Base-by-base conservation (phyloP, 2,113 vertebrate genomes). In the Zosterops japonicus region DNA sequence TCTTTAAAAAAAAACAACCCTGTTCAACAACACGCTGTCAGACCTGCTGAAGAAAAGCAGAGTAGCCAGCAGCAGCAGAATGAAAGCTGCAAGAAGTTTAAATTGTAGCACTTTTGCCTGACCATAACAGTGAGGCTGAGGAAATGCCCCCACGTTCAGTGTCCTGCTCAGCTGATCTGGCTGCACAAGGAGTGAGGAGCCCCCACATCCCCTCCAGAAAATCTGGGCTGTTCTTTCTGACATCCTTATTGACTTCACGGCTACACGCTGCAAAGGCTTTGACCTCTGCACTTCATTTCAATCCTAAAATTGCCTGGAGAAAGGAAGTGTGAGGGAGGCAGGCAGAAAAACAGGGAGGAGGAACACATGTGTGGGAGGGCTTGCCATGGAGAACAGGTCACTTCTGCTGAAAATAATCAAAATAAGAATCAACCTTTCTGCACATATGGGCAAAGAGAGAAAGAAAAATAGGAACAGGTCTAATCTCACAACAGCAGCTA, bases 251-350 rank as follows among this genome's bases (percentile, higher is more conserved):
- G 72, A 78, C 67, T 71, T 82, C 79, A 55, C 0, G 0, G 85
- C 70, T 70, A 49, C 61, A 16, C 0, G n/a, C 74, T 9, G 71
- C 68, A 84, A 90, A 94, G 44, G 18, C 63, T 95, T 94, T 85
- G 94, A 95, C 88, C 92, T 87, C 68, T 95, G 90, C 83, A 57
- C 83, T 94, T 86, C 13, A 18, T 92, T 93, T 95, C 76, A 56
- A 76, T 96, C 86, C 72, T 56, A 46, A 92, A 94, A 90, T 35
- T 90, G 93, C 72, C 41, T 46, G 90, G 93, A 93, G 92, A 95
- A 93, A 96, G 96, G 94, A 96, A 97, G 80, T 60, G 94, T 93
- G 83, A 72, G 25, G 86, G 79, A 96, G 83, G 88, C 76, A 71
- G 89, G 87, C 70, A 82, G 90, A 88, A 89, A 86, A 90, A 83